Percentiles rank a stretch among this genome's conserved stretches.
These are phyloP conservation scores for Dynastes hyllus DNA, from an alignment of 2,888 invertebrate species.

Conservation along the genomic window DNA sequence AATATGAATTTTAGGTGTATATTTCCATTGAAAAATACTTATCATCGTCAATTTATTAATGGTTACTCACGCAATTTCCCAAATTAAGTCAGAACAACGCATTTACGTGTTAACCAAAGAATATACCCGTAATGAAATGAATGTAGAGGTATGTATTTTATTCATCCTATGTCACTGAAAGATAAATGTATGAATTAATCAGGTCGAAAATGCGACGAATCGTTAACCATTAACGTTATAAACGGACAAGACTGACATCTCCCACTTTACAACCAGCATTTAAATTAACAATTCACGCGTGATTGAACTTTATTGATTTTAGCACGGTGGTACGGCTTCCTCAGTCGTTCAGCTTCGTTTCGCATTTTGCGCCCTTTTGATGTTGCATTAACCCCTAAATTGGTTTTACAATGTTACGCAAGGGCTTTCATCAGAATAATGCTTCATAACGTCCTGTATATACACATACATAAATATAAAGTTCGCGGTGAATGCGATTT, in stretches of 20 bases:
- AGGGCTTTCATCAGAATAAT: slow-evolving; percentile 31
- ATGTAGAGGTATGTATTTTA: not conserved
- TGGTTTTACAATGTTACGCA: slow-evolving; percentile 36
- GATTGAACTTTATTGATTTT: slow-evolving; percentile 53
- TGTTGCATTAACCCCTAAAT: slow-evolving; percentile 45
- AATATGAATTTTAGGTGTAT: too few relatives aligned
- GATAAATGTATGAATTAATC: not conserved
- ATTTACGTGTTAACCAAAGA: not conserved
- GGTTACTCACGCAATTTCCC: too few relatives aligned
- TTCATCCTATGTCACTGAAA: not conserved
- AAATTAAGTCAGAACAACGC: too few relatives aligned
- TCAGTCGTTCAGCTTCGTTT: slow-evolving; percentile 37
- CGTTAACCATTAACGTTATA: slow-evolving; percentile 18
- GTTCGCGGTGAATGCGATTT: slow-evolving; percentile 1
- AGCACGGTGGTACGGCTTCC: slow-evolving; percentile 40
- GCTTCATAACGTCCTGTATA: not conserved
- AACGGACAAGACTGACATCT: slow-evolving; percentile 8
- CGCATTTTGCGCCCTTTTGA: slow-evolving; percentile 50
- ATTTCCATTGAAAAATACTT: too few relatives aligned
- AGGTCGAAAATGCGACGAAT: not conserved
- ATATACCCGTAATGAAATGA: not conserved
- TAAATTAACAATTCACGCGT: slow-evolving; percentile 53
- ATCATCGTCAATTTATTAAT: too few relatives aligned
- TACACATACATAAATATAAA: slow-evolving; percentile 10
- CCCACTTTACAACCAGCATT: slow-evolving; percentile 26